Conservation (phyloP, 1,140 invertebrate species). For the Heliconius hermathena region DNA sequence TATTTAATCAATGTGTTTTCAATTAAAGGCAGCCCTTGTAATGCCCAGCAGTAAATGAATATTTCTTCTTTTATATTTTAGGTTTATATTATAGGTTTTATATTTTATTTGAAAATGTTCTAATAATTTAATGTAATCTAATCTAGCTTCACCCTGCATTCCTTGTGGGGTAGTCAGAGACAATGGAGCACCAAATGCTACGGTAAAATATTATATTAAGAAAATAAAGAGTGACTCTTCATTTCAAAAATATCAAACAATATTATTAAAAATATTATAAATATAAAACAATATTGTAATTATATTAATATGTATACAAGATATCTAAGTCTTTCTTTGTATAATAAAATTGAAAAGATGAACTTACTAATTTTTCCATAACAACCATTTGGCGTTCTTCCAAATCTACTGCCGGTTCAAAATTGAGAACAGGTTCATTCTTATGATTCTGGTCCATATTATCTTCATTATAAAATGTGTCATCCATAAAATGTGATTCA, state of each 20-base stretch:
- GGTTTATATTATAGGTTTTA: too few species aligned
- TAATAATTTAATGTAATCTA: too few species aligned
- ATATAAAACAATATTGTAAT: not conserved
- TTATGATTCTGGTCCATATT: constrained; percentile 55
- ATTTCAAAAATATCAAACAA: too few species aligned
- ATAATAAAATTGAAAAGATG: constrained; percentile 10
- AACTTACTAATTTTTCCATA: constrained; percentile 70
- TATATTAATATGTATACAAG: not conserved
- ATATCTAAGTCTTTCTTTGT: not conserved
- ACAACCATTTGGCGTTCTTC: constrained; percentile 64
- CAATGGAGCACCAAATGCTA: too few species aligned
- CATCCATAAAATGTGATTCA: constrained; percentile 60
- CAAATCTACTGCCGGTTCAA: constrained; percentile 51
- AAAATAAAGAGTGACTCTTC: too few species aligned
- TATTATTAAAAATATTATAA: too few species aligned
- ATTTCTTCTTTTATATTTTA: too few species aligned
- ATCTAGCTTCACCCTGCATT: too few species aligned
- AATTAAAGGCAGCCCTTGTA: not conserved
- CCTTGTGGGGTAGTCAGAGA: too few species aligned
- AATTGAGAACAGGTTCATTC: constrained; percentile 52
- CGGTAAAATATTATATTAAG: too few species aligned
- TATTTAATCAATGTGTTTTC: not conserved
- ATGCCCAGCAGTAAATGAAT: too few species aligned
- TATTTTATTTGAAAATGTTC: too few species aligned
- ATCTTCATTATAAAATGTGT: constrained; percentile 57